Conservation (phyloP, 1,140 invertebrate species). For the Tigriopus japonicus region DNA sequence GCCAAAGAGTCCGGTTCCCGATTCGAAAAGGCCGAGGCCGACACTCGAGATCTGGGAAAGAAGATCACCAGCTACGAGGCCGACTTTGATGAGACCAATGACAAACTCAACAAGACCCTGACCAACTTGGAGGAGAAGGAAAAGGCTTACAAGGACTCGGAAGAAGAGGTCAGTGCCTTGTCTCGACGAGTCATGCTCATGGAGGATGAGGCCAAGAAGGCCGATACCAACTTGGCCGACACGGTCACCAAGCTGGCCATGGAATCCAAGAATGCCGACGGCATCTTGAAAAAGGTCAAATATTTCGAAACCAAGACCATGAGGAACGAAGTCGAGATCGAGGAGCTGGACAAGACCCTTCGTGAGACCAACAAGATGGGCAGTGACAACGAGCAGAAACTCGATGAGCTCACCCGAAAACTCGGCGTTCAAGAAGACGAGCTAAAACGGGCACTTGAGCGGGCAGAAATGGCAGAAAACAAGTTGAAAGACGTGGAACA, state of each 20-base stretch:
- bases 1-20: not conserved
- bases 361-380: constrained; percentile 6
- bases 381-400: constrained; percentile 3
- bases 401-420: constrained; percentile 4
- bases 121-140: constrained; percentile 1
- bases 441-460: constrained; percentile 4
- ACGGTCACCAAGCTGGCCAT: constrained; percentile 6
- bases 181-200: constrained; percentile 4
- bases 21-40: not conserved
- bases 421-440: constrained; percentile 8
- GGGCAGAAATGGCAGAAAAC: constrained; percentile 4
- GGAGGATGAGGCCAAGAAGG: constrained; percentile 10
- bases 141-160: not conserved
- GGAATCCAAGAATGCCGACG: constrained; percentile 1
- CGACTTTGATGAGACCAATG: constrained; percentile 8
- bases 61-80: not conserved
- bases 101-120: constrained; percentile 1
- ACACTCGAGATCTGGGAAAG: constrained; percentile 1
- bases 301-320: constrained; percentile 4
- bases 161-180: constrained; percentile 4
- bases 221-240: constrained; percentile 5
- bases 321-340: constrained; percentile 6
- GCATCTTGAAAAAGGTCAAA: constrained; percentile 3
- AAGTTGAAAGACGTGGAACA: constrained; percentile 1
- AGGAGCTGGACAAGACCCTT: not conserved